Percentiles rank a stretch among this genome's conserved stretches.
Conservation (phyloP, 2,113 vertebrate genomes). For the Peromyscus maniculatus region DNA sequence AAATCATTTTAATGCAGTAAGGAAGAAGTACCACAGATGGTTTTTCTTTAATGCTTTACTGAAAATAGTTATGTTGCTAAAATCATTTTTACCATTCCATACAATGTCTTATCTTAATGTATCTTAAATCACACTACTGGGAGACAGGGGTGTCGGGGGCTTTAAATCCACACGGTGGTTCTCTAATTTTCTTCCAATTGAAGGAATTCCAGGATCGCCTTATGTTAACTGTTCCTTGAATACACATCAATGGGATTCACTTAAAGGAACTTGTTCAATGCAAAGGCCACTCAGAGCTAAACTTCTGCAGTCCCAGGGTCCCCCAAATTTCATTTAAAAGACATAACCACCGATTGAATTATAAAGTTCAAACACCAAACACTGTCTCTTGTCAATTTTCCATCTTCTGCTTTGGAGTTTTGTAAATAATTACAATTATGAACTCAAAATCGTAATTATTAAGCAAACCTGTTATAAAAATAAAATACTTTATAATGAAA, state of each 20-base stretch:
- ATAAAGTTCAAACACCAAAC: constrained; percentile 35
- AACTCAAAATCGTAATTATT: neutral
- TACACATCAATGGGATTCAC: neutral
- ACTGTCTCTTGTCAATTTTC: neutral
- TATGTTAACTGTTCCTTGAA: constrained; percentile 20
- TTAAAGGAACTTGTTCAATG: constrained; percentile 1
- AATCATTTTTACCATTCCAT: neutral
- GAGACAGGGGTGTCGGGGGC: neutral
- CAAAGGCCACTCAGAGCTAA: neutral
- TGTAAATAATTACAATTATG: constrained; percentile 12
- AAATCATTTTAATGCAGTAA: constrained; percentile 15
- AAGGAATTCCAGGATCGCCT: constrained; percentile 30
- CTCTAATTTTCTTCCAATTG: neutral
- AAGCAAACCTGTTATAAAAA: neutral
- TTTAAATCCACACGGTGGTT: neutral
- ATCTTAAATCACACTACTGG: constrained; percentile 39
- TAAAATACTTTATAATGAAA: constrained; percentile 7
- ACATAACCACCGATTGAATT: neutral
- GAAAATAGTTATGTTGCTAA: constrained; percentile 15
- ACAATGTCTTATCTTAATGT: neutral
- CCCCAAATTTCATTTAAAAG: constrained; percentile 60
- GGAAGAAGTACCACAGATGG: neutral
- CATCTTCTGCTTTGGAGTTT: constrained; percentile 11
- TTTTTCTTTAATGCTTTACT: neutral
- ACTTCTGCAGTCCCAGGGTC: neutral